Conservation (phyloP, 2,888 invertebrate species). For the Timema podura region DNA sequence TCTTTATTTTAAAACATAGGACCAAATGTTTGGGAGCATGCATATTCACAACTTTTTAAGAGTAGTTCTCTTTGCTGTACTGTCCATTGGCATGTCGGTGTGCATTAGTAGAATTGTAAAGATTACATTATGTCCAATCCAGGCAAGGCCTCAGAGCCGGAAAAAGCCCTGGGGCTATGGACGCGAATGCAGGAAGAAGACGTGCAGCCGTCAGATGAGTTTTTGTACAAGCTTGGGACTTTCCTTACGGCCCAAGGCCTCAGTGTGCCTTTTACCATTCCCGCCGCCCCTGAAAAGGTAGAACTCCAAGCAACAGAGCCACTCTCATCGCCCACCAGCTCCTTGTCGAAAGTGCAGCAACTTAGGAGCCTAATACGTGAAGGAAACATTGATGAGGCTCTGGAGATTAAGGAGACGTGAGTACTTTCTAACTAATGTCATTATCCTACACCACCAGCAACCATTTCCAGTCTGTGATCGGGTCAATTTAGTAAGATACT, state of each 20-base stretch:
- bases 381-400: constrained; percentile 48
- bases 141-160: constrained; percentile 62
- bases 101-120: too few species aligned
- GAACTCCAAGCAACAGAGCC: too few species aligned
- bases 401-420: constrained; percentile 43
- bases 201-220: constrained; percentile 63
- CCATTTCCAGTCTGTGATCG: too few species aligned
- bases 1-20: too few species aligned
- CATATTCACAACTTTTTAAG: too few species aligned
- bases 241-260: constrained; percentile 61
- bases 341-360: too few species aligned
- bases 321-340: too few species aligned
- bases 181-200: constrained; percentile 81
- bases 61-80: too few species aligned
- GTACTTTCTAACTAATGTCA: not conserved
- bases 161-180: constrained; percentile 76
- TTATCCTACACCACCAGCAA: too few species aligned
- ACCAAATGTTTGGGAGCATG: too few species aligned
- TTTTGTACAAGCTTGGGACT: constrained; percentile 60
- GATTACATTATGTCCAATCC: constrained; percentile 11
- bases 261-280: constrained; percentile 68
- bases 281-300: constrained; percentile 37
- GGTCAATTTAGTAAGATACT: too few species aligned
- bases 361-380: constrained; percentile 37
- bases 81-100: too few species aligned